A percentile compares a stretch with the other conserved stretches of the same genome.
Conservation (phyloP, 2,888 invertebrate species). For the Nasonia oneida region DNA sequence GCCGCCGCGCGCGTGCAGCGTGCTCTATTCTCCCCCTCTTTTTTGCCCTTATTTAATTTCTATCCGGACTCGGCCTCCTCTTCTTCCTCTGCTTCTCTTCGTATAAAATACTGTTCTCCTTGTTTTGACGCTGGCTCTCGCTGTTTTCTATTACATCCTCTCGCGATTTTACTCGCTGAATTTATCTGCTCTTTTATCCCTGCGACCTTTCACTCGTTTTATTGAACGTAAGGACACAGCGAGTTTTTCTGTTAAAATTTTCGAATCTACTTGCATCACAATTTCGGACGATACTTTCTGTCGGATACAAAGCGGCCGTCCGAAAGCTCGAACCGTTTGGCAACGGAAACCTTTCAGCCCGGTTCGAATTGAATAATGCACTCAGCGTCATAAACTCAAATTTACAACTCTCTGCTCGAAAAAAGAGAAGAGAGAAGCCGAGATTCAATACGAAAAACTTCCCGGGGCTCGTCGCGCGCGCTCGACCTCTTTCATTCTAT, state of each 20-base stretch:
- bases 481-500: constrained; percentile 2
- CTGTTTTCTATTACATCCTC: constrained; percentile 36
- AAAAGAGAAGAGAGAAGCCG: background rate
- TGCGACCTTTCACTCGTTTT: constrained; percentile 13
- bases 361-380: constrained; percentile 2
- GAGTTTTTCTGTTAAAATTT: background rate
- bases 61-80: constrained; percentile 4
- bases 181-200: constrained; percentile 32
- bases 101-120: constrained; percentile 37
- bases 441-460: constrained; percentile 23
- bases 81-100: background rate
- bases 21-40: constrained; percentile 3
- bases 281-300: background rate
- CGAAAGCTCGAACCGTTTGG: background rate
- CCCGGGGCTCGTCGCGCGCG: background rate
- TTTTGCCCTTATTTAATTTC: constrained; percentile 36
- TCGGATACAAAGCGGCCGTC: too few relatives aligned
- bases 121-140: constrained; percentile 37
- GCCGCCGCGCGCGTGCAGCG: background rate
- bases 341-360: constrained; percentile 2
- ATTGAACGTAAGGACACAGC: background rate
- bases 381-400: constrained; percentile 6
- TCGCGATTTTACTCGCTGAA: constrained; percentile 47
- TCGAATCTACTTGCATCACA: background rate
- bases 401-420: background rate